Percentiles rank a stretch among this genome's conserved stretches.
phyloP scores from a whole-genome alignment of 2,113 vertebrate species.

The Panthera tigris region DNA sequence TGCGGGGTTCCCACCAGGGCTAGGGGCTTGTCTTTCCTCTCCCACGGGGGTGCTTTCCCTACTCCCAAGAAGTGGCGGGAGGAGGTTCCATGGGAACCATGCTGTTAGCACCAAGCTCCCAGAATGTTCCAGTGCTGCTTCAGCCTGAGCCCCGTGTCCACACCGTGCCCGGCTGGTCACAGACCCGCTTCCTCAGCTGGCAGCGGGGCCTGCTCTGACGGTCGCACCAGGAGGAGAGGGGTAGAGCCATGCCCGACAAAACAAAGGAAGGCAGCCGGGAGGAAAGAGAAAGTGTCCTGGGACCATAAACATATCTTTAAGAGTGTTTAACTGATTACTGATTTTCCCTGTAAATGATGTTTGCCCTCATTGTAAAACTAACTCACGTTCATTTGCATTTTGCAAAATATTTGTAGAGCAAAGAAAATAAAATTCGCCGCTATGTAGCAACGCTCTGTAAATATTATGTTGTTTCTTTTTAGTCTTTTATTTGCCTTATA shows the following conservation, averaged over 20 bases:
- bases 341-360: neutral
- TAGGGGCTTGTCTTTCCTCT: neutral
- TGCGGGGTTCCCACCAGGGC: neutral
- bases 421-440: neutral
- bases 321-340: neutral
- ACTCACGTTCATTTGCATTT: neutral
- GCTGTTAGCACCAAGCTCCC: neutral
- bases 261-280: neutral
- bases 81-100: neutral
- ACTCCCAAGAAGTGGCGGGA: neutral
- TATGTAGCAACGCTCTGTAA: neutral
- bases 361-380: neutral
- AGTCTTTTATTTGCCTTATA: neutral
- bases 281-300: neutral
- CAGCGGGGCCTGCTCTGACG: no score
- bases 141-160: neutral
- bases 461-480: neutral
- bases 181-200: neutral
- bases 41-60: neutral
- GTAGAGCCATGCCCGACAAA: neutral
- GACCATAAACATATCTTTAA: neutral
- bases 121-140: neutral
- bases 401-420: neutral
- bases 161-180: neutral
- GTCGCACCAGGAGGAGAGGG: neutral